Percentiles rank a stretch among this genome's conserved stretches.
These are phyloP conservation scores for Poeciliopsis occidentalis DNA, from an alignment of 2,113 vertebrate species.

Conservation along the genomic window DNA sequence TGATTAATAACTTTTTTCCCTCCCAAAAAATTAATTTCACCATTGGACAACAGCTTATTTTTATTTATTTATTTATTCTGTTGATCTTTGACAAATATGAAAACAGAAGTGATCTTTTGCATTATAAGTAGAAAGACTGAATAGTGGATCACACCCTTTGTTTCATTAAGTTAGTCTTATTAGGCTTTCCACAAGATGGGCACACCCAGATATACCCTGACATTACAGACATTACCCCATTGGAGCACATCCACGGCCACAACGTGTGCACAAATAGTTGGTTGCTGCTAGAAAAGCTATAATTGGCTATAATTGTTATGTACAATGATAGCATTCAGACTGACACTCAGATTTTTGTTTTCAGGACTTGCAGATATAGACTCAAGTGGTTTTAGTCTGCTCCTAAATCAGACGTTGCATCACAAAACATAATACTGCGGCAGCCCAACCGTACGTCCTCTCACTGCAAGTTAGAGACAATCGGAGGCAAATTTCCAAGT, in stretches of 20 bases:
- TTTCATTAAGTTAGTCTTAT: too few species aligned
- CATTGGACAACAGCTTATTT: too few species aligned
- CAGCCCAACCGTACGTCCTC: constrained; percentile 28
- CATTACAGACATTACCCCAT: background rate
- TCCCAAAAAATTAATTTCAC: too few species aligned
- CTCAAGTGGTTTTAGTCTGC: background rate
- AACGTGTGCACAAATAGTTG: background rate
- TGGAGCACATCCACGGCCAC: background rate
- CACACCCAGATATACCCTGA: background rate
- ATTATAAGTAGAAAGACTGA: too few species aligned
- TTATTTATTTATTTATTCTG: too few species aligned
- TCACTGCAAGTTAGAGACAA: constrained; percentile 41
- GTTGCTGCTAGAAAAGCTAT: background rate
- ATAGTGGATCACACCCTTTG: too few species aligned
- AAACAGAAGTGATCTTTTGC: too few species aligned
- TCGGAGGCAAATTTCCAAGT: constrained; percentile 32
- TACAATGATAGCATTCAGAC: background rate
- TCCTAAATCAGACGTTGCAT: constrained; percentile 12
- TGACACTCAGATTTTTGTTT: background rate
- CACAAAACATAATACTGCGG: background rate
- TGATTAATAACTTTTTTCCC: too few species aligned
- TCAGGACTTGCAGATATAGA: background rate
- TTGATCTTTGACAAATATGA: too few species aligned
- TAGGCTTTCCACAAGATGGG: background rate
- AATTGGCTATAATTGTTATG: background rate